Evolutionary conservation across 2,797 vertebrate species (phyloP).

Genomic region (Enoplosus armatus): DNA sequence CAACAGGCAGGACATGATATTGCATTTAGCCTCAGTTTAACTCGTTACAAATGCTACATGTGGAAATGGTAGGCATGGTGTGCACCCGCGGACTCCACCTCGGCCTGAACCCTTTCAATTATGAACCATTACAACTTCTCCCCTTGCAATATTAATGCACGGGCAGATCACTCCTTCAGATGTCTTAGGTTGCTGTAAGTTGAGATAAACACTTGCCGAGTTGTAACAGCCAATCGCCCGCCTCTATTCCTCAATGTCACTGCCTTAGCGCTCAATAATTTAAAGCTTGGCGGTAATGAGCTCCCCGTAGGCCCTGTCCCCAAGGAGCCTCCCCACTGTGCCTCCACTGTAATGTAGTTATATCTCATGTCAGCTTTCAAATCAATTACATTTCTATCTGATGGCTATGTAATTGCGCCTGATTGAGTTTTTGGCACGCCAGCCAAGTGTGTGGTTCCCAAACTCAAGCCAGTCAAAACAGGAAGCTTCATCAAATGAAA

Average conservation of each 20-base stretch:
- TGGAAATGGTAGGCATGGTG: conserved; percentile 35
- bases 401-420: conserved; percentile 86
- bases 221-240: conserved; percentile 77
- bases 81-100: conserved; percentile 54
- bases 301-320: conserved; percentile 83
- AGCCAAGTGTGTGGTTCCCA: conserved; percentile 79
- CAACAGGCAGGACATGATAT: conserved; percentile 2
- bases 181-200: conserved; percentile 83
- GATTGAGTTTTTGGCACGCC: conserved; percentile 87
- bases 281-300: conserved; percentile 86
- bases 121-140: conserved; percentile 81
- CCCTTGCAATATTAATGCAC: conserved; percentile 78
- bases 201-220: conserved; percentile 85
- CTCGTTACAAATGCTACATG: conserved; percentile 5
- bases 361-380: conserved; percentile 89
- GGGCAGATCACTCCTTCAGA: conserved; percentile 68
- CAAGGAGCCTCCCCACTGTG: conserved; percentile 77
- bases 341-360: conserved; percentile 85
- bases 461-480: conserved; percentile 84
- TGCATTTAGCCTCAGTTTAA: conserved; percentile 9
- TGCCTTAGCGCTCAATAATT: conserved; percentile 85
- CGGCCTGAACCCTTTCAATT: conserved; percentile 76
- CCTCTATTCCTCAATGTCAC: conserved; percentile 80
- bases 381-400: conserved; percentile 90
- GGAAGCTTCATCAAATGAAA: conserved; percentile 85